Evolutionary conservation across 2,797 vertebrate genomes (phyloP).

Genomic region (Phataginus tetradactyla): DNA sequence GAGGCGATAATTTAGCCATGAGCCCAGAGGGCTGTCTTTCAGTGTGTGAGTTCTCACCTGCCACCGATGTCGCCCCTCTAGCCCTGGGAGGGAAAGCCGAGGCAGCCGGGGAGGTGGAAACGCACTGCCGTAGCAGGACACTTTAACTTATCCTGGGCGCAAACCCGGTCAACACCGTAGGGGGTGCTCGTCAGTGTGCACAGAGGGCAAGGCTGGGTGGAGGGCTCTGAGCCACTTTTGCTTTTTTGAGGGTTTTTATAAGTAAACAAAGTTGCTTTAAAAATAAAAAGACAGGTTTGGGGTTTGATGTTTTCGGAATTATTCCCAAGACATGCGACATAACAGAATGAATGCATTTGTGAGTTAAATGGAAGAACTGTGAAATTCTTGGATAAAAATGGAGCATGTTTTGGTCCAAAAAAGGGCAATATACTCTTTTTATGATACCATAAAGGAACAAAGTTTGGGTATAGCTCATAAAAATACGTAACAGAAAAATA

Average conservation of each 20-base stretch:
- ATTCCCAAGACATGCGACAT: constrained; percentile 22
- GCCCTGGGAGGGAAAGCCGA: not conserved
- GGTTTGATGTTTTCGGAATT: constrained; percentile 51
- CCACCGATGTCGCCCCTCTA: not conserved
- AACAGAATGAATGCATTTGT: not conserved
- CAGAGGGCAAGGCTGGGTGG: constrained; percentile 38
- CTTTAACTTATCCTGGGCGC: constrained; percentile 33
- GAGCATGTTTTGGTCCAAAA: not conserved
- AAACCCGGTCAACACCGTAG: constrained; percentile 58
- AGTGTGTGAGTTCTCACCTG: not conserved
- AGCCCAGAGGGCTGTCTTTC: not conserved
- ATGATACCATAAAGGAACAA: constrained; percentile 27
- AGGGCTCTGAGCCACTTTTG: constrained; percentile 27
- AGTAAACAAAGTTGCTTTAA: constrained; percentile 68
- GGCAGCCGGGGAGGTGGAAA: not conserved
- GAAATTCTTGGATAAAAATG: constrained; percentile 15
- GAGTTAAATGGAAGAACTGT: constrained; percentile 35
- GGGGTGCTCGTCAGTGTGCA: not conserved
- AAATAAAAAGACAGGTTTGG: not conserved
- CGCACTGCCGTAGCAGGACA: not conserved
- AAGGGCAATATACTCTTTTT: constrained; percentile 15
- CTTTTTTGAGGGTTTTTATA: constrained; percentile 65
- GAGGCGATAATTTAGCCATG: not conserved
- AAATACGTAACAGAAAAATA: not conserved
- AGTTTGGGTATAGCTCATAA: not conserved